These are phyloP conservation scores for Scaptomyza reducta DNA, from an alignment of 2,888 invertebrate genomes.

Conservation along the genomic window DNA sequence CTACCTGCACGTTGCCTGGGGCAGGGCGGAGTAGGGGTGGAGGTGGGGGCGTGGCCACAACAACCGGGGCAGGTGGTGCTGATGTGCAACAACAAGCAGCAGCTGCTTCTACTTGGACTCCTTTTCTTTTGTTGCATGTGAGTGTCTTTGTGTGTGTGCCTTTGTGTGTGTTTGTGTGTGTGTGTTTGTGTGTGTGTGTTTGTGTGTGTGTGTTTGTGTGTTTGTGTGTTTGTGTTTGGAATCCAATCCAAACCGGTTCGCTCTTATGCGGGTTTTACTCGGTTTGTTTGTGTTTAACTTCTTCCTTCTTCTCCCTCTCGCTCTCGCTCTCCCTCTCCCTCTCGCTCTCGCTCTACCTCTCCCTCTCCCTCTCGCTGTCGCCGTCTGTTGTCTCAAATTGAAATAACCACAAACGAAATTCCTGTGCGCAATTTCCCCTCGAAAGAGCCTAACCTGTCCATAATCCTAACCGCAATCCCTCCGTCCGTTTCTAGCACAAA, in stretches of 20 bases:
- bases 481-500: conserved; percentile 6
- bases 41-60: conserved; percentile 37
- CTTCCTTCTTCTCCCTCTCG: neutral
- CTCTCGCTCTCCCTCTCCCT: neutral
- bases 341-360: neutral
- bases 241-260: conserved; percentile 32
- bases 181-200: no score
- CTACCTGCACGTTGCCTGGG: neutral
- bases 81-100: conserved; percentile 53
- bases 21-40: no score
- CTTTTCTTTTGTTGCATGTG: conserved; percentile 20
- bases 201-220: no score
- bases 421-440: conserved; percentile 22
- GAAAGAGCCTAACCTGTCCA: conserved; percentile 23
- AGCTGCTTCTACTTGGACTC: conserved; percentile 24
- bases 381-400: conserved; percentile 20
- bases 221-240: conserved; percentile 22
- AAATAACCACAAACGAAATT: conserved; percentile 29
- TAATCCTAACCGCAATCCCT: conserved; percentile 10
- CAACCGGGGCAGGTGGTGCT: conserved; percentile 59
- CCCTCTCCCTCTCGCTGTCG: neutral
- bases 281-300: conserved; percentile 10
- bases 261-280: conserved; percentile 40
- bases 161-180: neutral
- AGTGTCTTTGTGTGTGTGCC: neutral